Conservation (phyloP, 2,888 invertebrate genomes). For the Xylocampa areola region DNA sequence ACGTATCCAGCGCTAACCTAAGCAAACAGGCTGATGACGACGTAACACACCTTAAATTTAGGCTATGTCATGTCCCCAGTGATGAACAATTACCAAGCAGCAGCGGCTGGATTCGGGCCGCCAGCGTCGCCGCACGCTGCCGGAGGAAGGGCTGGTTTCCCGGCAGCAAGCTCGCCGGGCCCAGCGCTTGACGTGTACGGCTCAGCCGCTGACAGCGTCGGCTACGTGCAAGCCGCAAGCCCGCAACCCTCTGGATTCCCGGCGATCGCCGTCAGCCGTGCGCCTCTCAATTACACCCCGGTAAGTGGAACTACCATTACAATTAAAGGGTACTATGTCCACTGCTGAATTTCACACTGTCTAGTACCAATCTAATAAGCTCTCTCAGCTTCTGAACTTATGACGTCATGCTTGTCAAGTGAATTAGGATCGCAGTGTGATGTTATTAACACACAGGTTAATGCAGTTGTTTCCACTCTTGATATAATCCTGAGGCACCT, state of each 20-base stretch:
- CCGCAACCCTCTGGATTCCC: slow-evolving; percentile 99
- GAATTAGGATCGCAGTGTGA: slow-evolving; percentile 18
- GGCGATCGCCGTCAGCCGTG: slow-evolving; percentile 97
- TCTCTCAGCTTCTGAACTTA: slow-evolving; percentile 12
- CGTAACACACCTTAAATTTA: slow-evolving; percentile 23
- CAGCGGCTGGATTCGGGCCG: slow-evolving; percentile 94
- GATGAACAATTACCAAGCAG: slow-evolving; percentile 98
- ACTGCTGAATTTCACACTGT: too few species aligned
- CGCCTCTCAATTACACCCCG: slow-evolving; percentile 97
- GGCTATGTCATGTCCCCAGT: slow-evolving; percentile 90
- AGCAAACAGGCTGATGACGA: slow-evolving; percentile 39
- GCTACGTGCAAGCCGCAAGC: slow-evolving; percentile 99
- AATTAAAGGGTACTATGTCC: background rate
- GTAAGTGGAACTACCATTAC: slow-evolving; percentile 87
- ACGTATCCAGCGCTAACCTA: slow-evolving; percentile 28
- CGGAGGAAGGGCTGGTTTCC: slow-evolving; percentile 94
- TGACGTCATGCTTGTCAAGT: slow-evolving; percentile 13
- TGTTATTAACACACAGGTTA: slow-evolving; percentile 21
- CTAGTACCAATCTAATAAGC: slow-evolving; percentile 2
- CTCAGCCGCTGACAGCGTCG: slow-evolving; percentile 96
- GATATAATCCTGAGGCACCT: slow-evolving; percentile 37
- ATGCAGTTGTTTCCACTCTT: slow-evolving; percentile 25
- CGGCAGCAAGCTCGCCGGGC: slow-evolving; percentile 97
- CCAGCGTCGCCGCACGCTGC: slow-evolving; percentile 95
- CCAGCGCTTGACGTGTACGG: slow-evolving; percentile 98